A percentile compares a stretch with the other conserved stretches of the same genome.
These are phyloP conservation scores for Passer montanus DNA, from an alignment of 2,113 vertebrate genomes.

Conservation along the genomic window DNA sequence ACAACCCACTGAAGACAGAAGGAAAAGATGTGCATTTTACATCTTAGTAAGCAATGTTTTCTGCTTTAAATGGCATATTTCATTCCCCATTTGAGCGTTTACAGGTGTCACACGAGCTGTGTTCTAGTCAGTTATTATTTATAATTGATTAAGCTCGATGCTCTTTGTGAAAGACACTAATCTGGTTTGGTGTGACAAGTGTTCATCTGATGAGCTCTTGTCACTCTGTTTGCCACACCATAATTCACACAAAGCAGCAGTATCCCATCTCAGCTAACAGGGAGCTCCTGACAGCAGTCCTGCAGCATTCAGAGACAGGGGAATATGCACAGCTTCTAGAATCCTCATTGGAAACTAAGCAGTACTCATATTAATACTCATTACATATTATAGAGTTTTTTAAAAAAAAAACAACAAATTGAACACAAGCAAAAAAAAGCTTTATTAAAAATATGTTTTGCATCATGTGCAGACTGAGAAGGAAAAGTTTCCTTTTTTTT, in stretches of 20 bases:
- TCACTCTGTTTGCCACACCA: neutral
- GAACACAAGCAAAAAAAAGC: accelerated
- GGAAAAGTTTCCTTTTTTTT: neutral
- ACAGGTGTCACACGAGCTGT: neutral
- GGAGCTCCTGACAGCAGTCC: neutral
- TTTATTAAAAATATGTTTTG: neutral
- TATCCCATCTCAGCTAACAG: neutral
- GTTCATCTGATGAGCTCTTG: neutral
- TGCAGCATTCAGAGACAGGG: neutral
- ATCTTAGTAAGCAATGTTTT: neutral
- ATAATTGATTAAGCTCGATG: neutral
- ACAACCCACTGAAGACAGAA: neutral
- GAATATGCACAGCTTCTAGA: neutral
- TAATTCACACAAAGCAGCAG: neutral
- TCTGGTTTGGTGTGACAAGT: neutral
- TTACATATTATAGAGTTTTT: neutral
- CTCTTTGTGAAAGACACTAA: neutral
- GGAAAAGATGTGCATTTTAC: neutral
- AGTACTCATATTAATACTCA: neutral
- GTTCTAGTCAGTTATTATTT: neutral
- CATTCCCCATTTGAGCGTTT: neutral
- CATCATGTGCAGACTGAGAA: neutral
- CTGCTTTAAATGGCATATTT: neutral
- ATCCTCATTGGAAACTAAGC: neutral
- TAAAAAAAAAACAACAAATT: accelerated